These are phyloP conservation scores for Graptemys geographica DNA, from an alignment of 2,797 vertebrate species.

Conservation along the genomic window DNA sequence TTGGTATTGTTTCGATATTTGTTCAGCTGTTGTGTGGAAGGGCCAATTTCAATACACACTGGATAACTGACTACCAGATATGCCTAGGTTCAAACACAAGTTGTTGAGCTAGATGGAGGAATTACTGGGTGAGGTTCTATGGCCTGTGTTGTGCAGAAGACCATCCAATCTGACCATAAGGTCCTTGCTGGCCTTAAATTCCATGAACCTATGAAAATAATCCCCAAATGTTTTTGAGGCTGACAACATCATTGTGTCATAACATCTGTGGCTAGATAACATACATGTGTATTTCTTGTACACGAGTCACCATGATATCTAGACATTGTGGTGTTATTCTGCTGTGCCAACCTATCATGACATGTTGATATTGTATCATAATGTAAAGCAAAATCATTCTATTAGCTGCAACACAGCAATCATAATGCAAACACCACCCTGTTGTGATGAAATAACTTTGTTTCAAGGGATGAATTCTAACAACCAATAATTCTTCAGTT, in stretches of 20 bases:
- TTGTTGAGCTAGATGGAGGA: background rate
- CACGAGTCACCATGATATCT: background rate
- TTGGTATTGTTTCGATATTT: background rate
- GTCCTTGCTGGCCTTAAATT: background rate
- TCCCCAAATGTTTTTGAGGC: constrained; percentile 8
- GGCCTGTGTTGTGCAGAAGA: background rate
- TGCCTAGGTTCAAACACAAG: background rate
- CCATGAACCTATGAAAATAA: constrained; percentile 13
- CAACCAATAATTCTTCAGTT: background rate
- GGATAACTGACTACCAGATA: constrained; percentile 1
- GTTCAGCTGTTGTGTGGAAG: background rate
- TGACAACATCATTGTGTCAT: constrained; percentile 4
- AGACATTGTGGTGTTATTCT: background rate
- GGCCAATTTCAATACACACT: background rate
- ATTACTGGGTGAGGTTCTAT: background rate
- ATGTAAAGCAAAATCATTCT: background rate
- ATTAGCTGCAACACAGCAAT: background rate
- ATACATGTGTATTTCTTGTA: constrained; percentile 12
- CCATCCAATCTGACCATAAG: too few relatives aligned
- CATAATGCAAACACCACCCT: background rate
- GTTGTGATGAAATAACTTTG: background rate
- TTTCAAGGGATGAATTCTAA: background rate
- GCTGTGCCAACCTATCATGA: constrained; percentile 14
- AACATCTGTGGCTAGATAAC: constrained; percentile 16
- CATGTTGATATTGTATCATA: background rate